Evolutionary conservation across 2,113 vertebrate species (phyloP).

Genomic region (Corythoichthys intestinalis): DNA sequence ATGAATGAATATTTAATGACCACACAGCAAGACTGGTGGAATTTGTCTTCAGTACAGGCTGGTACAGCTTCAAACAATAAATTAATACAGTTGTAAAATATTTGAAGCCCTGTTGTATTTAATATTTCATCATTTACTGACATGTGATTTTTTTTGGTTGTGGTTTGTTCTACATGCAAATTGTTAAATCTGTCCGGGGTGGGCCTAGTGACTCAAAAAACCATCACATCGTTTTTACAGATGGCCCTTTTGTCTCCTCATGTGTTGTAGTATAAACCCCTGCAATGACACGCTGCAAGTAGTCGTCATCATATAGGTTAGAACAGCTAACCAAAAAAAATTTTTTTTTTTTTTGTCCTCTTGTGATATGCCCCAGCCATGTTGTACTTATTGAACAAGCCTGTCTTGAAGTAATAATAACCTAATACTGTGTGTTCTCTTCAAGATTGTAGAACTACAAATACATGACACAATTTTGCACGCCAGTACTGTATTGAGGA

Average conservation of each 20-base stretch:
- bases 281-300: neutral
- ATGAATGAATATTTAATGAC: no score
- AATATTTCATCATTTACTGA: neutral
- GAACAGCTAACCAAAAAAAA: neutral
- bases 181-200: neutral
- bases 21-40: no score
- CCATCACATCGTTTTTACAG: no score
- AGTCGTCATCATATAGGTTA: neutral
- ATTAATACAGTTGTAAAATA: no score
- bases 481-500: neutral
- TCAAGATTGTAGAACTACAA: neutral
- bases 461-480: constrained; percentile 1
- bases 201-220: no score
- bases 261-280: neutral
- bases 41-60: no score
- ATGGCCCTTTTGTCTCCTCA: neutral
- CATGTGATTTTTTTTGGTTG: neutral
- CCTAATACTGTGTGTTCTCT: neutral
- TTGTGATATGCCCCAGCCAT: neutral
- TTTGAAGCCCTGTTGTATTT: neutral
- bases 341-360: neutral
- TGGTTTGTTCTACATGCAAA: neutral
- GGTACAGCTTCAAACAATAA: no score
- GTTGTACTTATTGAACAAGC: neutral
- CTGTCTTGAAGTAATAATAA: neutral